Conservation (phyloP, 1,140 invertebrate genomes). For the Drosophila lacertosa region DNA sequence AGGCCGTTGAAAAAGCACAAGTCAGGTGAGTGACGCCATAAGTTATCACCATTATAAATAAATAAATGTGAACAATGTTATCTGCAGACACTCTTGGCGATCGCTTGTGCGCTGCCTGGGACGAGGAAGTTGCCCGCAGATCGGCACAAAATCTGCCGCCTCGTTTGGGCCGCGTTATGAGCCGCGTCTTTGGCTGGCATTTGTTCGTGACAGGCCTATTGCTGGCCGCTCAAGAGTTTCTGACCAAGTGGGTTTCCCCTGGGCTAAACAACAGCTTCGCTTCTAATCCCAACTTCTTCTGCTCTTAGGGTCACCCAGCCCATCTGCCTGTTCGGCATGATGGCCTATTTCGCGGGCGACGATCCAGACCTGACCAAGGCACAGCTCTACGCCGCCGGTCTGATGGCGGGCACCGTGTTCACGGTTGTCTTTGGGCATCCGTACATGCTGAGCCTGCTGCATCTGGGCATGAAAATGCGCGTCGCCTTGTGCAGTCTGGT, state of each 20-base stretch:
- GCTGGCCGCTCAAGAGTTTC: slow-evolving; percentile 46
- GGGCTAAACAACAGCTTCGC: neutral
- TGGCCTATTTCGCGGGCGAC: slow-evolving; percentile 62
- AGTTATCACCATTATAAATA: neutral
- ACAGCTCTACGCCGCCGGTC: slow-evolving; percentile 86
- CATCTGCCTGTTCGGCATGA: slow-evolving; percentile 61
- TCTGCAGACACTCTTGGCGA: slow-evolving; percentile 64
- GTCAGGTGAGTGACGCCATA: slow-evolving; percentile 70
- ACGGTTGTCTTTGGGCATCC: slow-evolving; percentile 87
- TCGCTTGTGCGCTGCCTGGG: slow-evolving; percentile 65
- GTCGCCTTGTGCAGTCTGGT: slow-evolving; percentile 88
- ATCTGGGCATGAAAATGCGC: slow-evolving; percentile 76
- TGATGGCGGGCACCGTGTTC: slow-evolving; percentile 85
- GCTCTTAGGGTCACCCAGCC: slow-evolving; percentile 58
- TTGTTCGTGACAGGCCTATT: slow-evolving; percentile 36
- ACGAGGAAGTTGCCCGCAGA: slow-evolving; percentile 50
- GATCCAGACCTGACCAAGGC: slow-evolving; percentile 83
- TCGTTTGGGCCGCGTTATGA: slow-evolving; percentile 43
- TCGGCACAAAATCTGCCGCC: slow-evolving; percentile 47
- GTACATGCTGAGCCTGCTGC: slow-evolving; percentile 86
- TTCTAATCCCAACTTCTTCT: neutral
- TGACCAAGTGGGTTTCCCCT: slow-evolving; percentile 47
- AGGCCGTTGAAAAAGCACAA: slow-evolving; percentile 85
- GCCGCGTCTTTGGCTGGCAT: slow-evolving; percentile 61
- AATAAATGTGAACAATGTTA: neutral